Base-by-base conservation (phyloP, 2,888 invertebrate genomes). In the Tortrix viridana region DNA sequence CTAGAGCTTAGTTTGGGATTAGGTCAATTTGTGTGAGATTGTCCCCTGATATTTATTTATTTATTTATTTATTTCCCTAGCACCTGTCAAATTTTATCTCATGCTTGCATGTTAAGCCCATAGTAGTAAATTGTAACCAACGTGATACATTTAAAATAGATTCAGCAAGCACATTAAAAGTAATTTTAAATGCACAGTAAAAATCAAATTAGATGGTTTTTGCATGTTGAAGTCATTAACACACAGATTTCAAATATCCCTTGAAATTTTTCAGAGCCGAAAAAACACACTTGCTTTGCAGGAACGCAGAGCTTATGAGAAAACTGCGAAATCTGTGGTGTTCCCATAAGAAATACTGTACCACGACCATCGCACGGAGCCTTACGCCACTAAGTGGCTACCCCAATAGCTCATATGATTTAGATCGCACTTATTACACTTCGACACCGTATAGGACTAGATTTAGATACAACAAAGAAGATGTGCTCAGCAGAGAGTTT, bases 231-330 rank as follows among this genome's bases (percentile, higher is more conserved):
- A n/a, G 16, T 41, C 41, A 41, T n/a, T 5, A 41, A 14, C 2
- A 68, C 64, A 49, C 14, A 66, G 56, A 70, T 71, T 73, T 71
- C 63, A 68, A 66, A 41, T 56, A 62, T 48, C 52, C 56, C 20
- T 44, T 54, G 61, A 60, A 68, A 75, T 86, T 88, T 93, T 93
- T 84, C 93, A 95, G 94, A 94, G 84, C 86, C 85, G 94, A 94
- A 77, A 93, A 87, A 84, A 84, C 89, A 79, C 93, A 92, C 80
- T 91, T 94, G 87, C 93, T 92, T 86, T 91, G 88, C 84, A 93
- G 94, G 82, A 94, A 94, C 83, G 86, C 88, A 74, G 93, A 94
- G 74, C 89, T 94, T 77, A 93, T 94, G 92, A 89, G 91, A 82
- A 93, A 94, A 82, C 91, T 94, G 73, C 91, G 93, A 79, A 92